Base-by-base conservation (phyloP, 1,140 invertebrate genomes). In the Macrocentrus cingulum region DNA sequence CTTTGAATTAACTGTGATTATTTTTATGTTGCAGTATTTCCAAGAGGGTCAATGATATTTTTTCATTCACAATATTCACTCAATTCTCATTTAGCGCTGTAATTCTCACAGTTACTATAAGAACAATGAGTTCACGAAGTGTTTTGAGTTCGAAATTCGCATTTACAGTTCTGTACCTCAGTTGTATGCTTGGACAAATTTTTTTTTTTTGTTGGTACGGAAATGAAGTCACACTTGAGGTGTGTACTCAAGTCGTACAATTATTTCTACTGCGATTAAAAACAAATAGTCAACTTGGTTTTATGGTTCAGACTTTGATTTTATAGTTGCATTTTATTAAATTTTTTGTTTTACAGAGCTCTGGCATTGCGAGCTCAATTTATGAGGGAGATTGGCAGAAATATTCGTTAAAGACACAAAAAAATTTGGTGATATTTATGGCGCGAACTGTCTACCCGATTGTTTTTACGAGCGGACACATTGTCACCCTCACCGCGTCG, bases 191-290 rank as follows among this genome's bases (percentile, higher is more conserved):
- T 7, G 52, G 23, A 32, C 56, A 64, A 62, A 44, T 59, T 4
- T 64, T 63, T 44, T 59, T 59, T 9, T 64, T 59, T 8, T 64
- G 62, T 22, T 64, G 60, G 60, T 64, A 62, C 6, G 62, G 62
- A 34, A 64, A 64, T n/a, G 62, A 64, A 37, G 15, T 52, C 4
- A 36, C 15, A 4, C 2, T 32, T 6, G 46, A 50, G 46, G 46
- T 50, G 8, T 29, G 22, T 16, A 16, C 18, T 45, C 22, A n/a
- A 20, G 0, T 11, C 18, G 2, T 45, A 20, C 16, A 18, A n/a
- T 45, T 18, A 20, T 34, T 34, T n/a, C n/a, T n/a, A 34, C 11
- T 34, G 6, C 29, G 29, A 34, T 7, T 7, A 34, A 34, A 34
- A 7, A 7, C 29, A 6, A 34, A 11, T 7, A 34, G 11, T 34